phyloP scores from a whole-genome alignment of 2,797 vertebrate species.

The Artibeus jamaicensis region DNA sequence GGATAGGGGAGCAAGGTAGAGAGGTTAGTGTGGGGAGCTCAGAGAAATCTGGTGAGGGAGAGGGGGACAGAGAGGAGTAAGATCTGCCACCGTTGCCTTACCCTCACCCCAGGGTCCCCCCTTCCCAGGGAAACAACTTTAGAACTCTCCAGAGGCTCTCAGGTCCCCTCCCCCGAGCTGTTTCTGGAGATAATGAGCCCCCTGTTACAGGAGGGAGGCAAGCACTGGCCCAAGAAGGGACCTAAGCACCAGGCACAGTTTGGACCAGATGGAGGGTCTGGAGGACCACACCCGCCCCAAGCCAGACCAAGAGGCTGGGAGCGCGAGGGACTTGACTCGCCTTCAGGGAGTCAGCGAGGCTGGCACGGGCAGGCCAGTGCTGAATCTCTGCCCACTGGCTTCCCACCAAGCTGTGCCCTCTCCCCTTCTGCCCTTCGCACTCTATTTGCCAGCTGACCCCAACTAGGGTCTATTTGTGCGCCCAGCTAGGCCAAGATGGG shows the following conservation, averaged over 20 bases:
- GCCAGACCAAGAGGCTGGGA: background rate
- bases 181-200: background rate
- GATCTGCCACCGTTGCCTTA: background rate
- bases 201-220: background rate
- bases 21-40: background rate
- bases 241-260: background rate
- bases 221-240: background rate
- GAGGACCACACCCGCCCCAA: background rate
- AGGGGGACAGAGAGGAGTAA: background rate
- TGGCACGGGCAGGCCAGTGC: background rate
- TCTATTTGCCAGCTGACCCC: constrained; percentile 11
- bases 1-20: background rate
- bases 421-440: background rate
- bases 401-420: background rate
- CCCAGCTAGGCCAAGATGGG: background rate
- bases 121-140: background rate
- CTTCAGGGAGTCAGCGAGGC: too few species aligned
- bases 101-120: background rate
- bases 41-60: background rate
- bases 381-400: background rate
- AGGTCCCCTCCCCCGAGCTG: background rate
- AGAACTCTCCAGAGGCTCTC: background rate
- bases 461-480: background rate
- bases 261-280: background rate
- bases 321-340: background rate